phyloP scores from a whole-genome alignment of 2,113 vertebrate species.

The Callaeas wilsoni region DNA sequence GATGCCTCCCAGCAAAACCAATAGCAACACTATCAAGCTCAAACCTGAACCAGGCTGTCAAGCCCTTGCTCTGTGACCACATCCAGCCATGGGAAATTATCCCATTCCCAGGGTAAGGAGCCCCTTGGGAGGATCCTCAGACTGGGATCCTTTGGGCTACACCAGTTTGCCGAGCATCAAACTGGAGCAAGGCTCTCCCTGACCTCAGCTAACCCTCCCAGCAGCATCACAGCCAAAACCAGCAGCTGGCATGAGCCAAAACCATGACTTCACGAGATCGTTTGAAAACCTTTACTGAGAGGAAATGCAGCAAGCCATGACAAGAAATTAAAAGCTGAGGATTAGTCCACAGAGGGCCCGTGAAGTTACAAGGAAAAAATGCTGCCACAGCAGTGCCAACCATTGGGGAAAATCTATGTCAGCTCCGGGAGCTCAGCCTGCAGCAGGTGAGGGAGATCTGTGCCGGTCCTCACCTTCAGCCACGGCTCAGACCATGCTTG shows the following conservation, averaged over 20 bases:
- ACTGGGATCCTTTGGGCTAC: not conserved
- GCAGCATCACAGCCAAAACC: not conserved
- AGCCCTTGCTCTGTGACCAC: not conserved
- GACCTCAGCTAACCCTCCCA: constrained; percentile 54
- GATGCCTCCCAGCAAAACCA: not conserved
- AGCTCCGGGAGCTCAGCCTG: not conserved
- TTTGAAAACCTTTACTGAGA: constrained; percentile 52
- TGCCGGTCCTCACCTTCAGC: not conserved
- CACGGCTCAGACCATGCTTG: not conserved
- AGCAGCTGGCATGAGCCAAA: constrained; percentile 45
- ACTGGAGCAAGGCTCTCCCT: not conserved
- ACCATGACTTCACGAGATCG: constrained; percentile 51
- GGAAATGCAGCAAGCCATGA: constrained; percentile 48
- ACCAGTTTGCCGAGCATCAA: not conserved
- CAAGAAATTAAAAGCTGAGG: constrained; percentile 31
- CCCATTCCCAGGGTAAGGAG: not conserved
- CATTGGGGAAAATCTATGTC: not conserved
- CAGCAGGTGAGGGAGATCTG: not conserved
- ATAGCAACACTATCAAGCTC: not conserved
- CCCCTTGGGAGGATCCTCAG: not conserved
- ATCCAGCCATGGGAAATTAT: not conserved
- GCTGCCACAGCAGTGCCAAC: not conserved
- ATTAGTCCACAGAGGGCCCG: not conserved
- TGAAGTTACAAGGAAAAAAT: constrained; percentile 46
- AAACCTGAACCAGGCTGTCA: not conserved